Evolutionary conservation across 2,113 vertebrate genomes (phyloP), one percentile per base, ranked within the genome.

Genomic region (Mus pahari): DNA sequence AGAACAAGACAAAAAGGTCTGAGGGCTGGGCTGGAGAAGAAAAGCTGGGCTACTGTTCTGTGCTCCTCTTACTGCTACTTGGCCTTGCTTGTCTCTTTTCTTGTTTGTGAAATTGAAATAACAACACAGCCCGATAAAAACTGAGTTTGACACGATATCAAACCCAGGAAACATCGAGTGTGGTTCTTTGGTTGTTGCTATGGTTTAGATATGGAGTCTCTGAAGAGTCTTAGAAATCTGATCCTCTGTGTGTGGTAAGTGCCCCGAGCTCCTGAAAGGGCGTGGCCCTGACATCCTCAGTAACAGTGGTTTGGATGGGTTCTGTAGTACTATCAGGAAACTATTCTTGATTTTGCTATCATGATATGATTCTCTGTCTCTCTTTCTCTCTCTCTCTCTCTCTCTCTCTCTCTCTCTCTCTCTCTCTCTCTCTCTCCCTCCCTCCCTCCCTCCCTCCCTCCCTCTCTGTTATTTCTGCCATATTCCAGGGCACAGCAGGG

Each of bases 31-130:
- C 19, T 74, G 22, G 50, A 68, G 19, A 48, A 77, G 77, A 70
- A 92, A 55, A 71, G 16, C 45, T 10, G 24, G 24, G 28, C 42
- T 78, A 45, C 2, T 13, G 17, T 28, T 64, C 53, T 42, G 8
- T 50, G 26, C 5, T 87, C n/a, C 13, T 84, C 12, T 92, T 26
- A 24, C 0, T 14, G 28, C 86, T 68, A n/a, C 14, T 60, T 45
- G 28, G 26, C 26, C 11, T 82, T 16, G 4, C 10, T 53, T 8
- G 11, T 88, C 64, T 45, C 10, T 66, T 82, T 82, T 24, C 33
- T 94, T 60, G 66, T 82, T 92, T 94, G 39, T 42, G 62, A 62
- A 83, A 48, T 68, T 16, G 53, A 77, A 53, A 93, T 55, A 55
- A 42, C 19, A 58, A 55, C 26, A 22, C 9, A 26, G 71, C 0